These are phyloP conservation scores for Mimas tiliae DNA, from an alignment of 2,888 invertebrate species.

Conservation along the genomic window DNA sequence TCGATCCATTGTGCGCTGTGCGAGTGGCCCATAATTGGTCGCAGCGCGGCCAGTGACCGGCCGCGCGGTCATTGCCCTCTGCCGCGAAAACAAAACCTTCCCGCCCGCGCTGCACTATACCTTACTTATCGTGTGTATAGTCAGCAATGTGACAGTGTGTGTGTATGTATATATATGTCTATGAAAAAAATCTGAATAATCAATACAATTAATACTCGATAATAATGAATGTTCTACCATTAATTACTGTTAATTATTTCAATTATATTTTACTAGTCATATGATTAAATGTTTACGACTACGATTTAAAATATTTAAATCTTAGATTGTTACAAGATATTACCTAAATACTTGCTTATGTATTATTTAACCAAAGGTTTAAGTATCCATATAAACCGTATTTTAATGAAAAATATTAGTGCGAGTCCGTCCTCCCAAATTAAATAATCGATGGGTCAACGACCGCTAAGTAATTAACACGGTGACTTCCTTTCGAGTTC, in stretches of 20 bases:
- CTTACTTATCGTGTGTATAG: constrained; percentile 35
- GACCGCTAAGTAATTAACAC: constrained; percentile 72
- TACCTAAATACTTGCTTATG: no score
- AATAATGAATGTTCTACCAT: not conserved
- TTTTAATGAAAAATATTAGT: not conserved
- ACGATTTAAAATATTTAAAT: no score
- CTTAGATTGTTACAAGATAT: no score
- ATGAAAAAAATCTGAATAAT: not conserved
- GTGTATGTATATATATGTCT: not conserved
- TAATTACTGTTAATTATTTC: not conserved
- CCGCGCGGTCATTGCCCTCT: constrained; percentile 76
- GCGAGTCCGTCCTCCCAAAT: constrained; percentile 39
- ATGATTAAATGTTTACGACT: no score
- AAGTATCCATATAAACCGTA: not conserved
- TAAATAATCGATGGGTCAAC: constrained; percentile 61
- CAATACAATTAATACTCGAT: not conserved
- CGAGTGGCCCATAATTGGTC: constrained; percentile 85
- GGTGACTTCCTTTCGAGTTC: constrained; percentile 69
- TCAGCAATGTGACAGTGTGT: not conserved
- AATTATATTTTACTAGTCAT: no score
- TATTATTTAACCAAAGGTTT: not conserved
- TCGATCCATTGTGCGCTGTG: constrained; percentile 85
- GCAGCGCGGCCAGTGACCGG: constrained; percentile 83
- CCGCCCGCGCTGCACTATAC: constrained; percentile 50
- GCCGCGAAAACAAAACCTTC: constrained; percentile 81